Evolutionary conservation across 2,888 invertebrate genomes (phyloP).

Genomic region (Nemapogon koenigi): DNA sequence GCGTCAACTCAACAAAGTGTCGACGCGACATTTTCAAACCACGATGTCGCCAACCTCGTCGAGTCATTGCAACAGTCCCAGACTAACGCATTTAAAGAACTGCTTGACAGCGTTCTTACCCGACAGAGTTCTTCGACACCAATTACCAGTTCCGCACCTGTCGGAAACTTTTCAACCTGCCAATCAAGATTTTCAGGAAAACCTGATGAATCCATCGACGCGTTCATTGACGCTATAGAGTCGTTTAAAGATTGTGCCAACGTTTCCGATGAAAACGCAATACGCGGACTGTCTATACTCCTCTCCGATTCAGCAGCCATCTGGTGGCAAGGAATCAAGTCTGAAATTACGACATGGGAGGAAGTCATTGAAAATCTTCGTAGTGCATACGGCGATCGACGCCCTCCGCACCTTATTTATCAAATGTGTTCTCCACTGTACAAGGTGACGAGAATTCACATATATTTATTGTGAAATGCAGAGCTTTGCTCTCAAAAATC

Average conservation of each 20-base stretch:
- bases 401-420: constrained; percentile 14
- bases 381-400: constrained; percentile 11
- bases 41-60: too few relatives aligned
- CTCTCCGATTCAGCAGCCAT: constrained; percentile 17
- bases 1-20: too few relatives aligned
- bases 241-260: constrained; percentile 19
- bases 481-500: constrained; percentile 14
- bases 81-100: too few relatives aligned
- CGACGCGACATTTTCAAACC: too few relatives aligned
- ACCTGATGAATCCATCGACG: constrained; percentile 16
- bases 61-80: too few relatives aligned
- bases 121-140: too few relatives aligned
- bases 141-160: too few relatives aligned
- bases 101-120: too few relatives aligned
- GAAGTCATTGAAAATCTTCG: constrained; percentile 11
- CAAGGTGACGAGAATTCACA: constrained; percentile 13
- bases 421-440: constrained; percentile 10
- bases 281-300: constrained; percentile 20
- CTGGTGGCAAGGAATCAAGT: constrained; percentile 20
- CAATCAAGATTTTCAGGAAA: too few relatives aligned
- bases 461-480: constrained; percentile 12
- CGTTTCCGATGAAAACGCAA: constrained; percentile 17
- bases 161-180: too few relatives aligned
- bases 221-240: constrained; percentile 19
- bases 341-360: constrained; percentile 10